A percentile compares a stretch with the other conserved stretches of the same genome.
These are phyloP conservation scores for Hyles lineata DNA, from an alignment of 2,888 invertebrate genomes.

Conservation along the genomic window DNA sequence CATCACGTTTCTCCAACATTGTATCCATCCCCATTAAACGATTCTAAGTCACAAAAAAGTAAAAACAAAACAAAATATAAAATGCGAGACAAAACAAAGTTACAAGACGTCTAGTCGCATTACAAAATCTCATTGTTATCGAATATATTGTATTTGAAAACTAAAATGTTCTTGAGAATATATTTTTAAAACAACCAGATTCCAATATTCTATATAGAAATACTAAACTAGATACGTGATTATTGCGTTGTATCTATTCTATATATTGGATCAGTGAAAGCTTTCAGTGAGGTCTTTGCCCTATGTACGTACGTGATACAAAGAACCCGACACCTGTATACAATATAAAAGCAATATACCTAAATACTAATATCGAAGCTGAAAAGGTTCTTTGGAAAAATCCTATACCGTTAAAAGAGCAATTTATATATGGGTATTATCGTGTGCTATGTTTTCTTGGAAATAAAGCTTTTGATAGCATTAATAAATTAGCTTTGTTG, in stretches of 20 bases:
- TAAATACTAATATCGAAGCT: neutral
- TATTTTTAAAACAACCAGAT: neutral
- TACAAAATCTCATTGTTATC: too few relatives aligned
- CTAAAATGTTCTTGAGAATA: neutral
- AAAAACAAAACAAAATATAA: too few relatives aligned
- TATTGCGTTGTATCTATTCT: neutral
- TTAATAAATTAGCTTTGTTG: too few relatives aligned
- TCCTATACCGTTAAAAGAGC: neutral
- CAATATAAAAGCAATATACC: neutral
- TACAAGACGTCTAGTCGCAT: too few relatives aligned
- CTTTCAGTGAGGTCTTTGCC: neutral
- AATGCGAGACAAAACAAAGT: too few relatives aligned
- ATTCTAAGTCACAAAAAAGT: too few relatives aligned
- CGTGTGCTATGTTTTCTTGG: neutral
- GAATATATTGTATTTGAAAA: too few relatives aligned
- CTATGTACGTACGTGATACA: neutral
- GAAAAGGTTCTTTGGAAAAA: slow-evolving; percentile 3
- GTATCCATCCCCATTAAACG: too few relatives aligned
- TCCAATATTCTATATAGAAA: neutral
- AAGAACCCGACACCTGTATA: slow-evolving; percentile 1
- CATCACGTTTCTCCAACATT: too few relatives aligned
- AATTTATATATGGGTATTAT: neutral
- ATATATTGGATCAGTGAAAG: slow-evolving; percentile 9
- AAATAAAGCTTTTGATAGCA: too few relatives aligned
- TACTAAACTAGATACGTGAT: slow-evolving; percentile 32